Conservation (phyloP, 2,888 invertebrate genomes). For the Rotaria socialis region DNA sequence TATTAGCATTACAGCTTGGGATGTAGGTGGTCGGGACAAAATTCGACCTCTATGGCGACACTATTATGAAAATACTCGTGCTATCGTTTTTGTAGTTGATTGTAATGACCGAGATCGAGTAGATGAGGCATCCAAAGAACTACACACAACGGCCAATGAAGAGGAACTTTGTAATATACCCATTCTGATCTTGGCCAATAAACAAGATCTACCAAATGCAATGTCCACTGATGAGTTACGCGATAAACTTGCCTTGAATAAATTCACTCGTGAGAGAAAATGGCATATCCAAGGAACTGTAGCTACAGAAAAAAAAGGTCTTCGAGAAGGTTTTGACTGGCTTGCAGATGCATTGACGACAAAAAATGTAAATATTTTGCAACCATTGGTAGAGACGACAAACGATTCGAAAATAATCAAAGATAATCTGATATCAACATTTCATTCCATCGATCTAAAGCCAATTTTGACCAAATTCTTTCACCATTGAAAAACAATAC, state of each 20-base stretch:
- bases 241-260: conserved; percentile 77
- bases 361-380: too few species aligned
- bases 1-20: conserved; percentile 98
- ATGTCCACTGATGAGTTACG: conserved; percentile 99
- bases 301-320: conserved; percentile 96
- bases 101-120: conserved; percentile 99
- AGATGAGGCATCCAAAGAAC: conserved; percentile 93
- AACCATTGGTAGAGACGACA: too few species aligned
- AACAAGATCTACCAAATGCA: conserved; percentile 99
- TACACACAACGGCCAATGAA: conserved; percentile 97
- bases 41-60: conserved; percentile 76
- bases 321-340: conserved; percentile 99
- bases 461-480: too few species aligned
- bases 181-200: conserved; percentile 97
- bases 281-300: conserved; percentile 66
- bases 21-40: conserved; percentile 69
- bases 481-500: too few species aligned
- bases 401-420: too few species aligned
- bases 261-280: too few species aligned
- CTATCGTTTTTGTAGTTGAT: conserved; percentile 85
- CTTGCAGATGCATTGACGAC: conserved; percentile 77
- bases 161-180: conserved; percentile 98
- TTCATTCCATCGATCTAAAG: too few species aligned
- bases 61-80: conserved; percentile 84
- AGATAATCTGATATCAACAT: too few species aligned